These are phyloP conservation scores for Pseudorectes ferrugineus DNA, from an alignment of 2,113 vertebrate genomes.

Conservation along the genomic window DNA sequence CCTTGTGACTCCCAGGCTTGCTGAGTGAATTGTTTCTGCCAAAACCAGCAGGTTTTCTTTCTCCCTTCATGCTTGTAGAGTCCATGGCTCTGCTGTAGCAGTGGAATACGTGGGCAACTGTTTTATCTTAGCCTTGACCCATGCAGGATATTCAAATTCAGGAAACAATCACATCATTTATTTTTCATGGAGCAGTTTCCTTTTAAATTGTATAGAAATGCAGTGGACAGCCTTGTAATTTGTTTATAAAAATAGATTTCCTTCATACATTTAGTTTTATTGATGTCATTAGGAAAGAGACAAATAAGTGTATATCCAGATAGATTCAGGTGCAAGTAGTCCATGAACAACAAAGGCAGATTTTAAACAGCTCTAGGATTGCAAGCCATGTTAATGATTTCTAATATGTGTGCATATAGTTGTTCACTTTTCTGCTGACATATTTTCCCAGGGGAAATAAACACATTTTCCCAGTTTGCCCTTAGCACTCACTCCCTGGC, in stretches of 20 bases:
- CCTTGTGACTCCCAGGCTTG: background rate
- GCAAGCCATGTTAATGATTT: background rate
- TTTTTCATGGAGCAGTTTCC: background rate
- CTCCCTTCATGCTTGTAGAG: background rate
- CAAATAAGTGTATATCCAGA: background rate
- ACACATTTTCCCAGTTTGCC: background rate
- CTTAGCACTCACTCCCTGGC: background rate
- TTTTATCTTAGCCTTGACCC: background rate
- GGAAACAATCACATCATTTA: background rate
- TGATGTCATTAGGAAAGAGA: background rate
- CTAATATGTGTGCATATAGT: background rate
- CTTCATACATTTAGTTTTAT: background rate
- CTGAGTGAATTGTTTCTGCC: background rate
- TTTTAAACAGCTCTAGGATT: background rate
- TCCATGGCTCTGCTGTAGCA: background rate
- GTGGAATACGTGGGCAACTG: background rate
- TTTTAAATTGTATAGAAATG: background rate
- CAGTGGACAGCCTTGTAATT: background rate
- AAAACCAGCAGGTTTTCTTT: background rate
- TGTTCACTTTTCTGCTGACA: background rate
- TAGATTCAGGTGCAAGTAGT: background rate
- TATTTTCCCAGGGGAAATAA: constrained; percentile 3
- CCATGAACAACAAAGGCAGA: background rate
- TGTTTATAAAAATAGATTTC: background rate
- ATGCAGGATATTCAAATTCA: background rate